These are phyloP conservation scores for Tragopan temminckii DNA, from an alignment of 2,797 vertebrate species.

Conservation along the genomic window DNA sequence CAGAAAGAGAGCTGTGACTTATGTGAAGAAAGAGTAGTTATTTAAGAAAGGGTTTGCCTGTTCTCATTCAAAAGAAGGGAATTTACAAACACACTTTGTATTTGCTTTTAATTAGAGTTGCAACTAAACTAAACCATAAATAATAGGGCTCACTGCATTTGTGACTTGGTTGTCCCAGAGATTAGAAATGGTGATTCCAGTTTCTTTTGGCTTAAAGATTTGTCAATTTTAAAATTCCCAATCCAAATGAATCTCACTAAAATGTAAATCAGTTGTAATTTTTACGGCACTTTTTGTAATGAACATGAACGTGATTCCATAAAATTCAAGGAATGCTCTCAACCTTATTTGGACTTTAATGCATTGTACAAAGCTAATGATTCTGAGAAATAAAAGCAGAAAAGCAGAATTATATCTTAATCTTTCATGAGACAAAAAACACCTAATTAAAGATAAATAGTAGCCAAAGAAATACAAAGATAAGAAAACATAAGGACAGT, in stretches of 20 bases:
- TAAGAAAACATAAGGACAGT: conserved; percentile 32
- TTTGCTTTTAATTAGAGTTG: conserved; percentile 51
- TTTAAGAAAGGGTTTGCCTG: conserved; percentile 14
- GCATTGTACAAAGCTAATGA: conserved; percentile 64
- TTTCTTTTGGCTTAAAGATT: conserved; percentile 4
- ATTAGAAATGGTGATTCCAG: not conserved
- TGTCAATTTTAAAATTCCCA: not conserved
- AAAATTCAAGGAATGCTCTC: conserved; percentile 4
- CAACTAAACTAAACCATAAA: conserved; percentile 24
- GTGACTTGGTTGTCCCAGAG: not conserved
- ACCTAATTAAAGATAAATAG: conserved; percentile 72
- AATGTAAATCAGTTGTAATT: not conserved
- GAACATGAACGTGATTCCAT: not conserved
- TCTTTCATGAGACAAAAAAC: conserved; percentile 76
- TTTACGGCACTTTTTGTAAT: not conserved
- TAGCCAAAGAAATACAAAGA: conserved; percentile 49
- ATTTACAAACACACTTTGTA: conserved; percentile 40
- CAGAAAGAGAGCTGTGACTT: not conserved
- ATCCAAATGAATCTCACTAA: not conserved
- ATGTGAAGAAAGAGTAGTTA: conserved; percentile 17
- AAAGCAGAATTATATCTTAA: conserved; percentile 67
- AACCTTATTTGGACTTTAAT: conserved; percentile 51
- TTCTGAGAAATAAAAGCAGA: conserved; percentile 79
- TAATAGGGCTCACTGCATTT: not conserved
- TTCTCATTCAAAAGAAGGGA: conserved; percentile 65